Conservation (phyloP, 2,113 vertebrate species). For the Tachysurus vachellii region DNA sequence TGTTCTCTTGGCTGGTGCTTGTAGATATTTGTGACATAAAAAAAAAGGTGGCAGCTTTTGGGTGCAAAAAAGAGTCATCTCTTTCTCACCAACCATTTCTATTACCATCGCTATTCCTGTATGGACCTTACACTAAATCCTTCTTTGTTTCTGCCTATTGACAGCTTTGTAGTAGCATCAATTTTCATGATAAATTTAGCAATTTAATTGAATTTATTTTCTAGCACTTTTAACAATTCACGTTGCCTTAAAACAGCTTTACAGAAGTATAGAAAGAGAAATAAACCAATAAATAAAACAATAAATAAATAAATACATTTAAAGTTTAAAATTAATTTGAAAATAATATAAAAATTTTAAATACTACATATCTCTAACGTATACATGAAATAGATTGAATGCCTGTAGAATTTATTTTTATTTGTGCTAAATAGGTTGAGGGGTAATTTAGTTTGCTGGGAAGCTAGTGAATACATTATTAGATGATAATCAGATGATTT, state of each 20-base stretch:
- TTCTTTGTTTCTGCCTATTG: background rate
- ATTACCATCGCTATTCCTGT: conserved; percentile 49
- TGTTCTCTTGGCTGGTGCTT: conserved; percentile 28
- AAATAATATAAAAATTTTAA: no score
- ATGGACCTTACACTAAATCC: conserved; percentile 32
- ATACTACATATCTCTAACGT: no score
- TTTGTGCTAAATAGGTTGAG: background rate
- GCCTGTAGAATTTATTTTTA: background rate
- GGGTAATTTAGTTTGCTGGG: background rate
- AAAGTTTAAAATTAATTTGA: no score
- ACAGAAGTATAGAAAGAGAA: no score
- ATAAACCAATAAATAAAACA: no score
- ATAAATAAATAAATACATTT: no score
- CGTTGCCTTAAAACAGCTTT: no score
- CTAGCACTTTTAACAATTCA: no score
- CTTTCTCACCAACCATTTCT: conserved; percentile 44
- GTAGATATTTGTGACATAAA: conserved; percentile 46
- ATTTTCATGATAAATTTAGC: background rate
- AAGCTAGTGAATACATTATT: background rate
- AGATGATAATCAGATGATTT: background rate
- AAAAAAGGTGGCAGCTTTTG: conserved; percentile 47
- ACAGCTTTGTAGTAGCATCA: background rate
- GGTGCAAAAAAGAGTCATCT: conserved; percentile 44
- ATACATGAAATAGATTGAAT: background rate
- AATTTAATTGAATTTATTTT: background rate